Conservation (phyloP, 2,797 vertebrate species). For the Scolopax bukidnonensis region DNA sequence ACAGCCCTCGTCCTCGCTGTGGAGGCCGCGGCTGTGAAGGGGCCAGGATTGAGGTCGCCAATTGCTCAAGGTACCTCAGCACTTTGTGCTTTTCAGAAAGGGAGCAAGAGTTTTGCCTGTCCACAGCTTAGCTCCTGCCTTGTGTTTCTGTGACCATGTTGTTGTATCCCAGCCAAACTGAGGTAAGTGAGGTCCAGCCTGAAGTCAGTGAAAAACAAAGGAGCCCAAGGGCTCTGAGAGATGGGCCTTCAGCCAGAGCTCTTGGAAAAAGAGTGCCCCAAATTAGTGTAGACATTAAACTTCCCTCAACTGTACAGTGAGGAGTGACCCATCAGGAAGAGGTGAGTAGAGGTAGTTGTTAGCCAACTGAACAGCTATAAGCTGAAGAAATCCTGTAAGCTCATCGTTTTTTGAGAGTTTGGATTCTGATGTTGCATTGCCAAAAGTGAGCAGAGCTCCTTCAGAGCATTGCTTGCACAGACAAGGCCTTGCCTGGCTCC, state of each 20-base stretch:
- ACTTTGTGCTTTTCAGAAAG: neutral
- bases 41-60: conserved; percentile 91
- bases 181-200: neutral
- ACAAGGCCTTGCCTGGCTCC: neutral
- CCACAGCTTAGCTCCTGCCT: neutral
- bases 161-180: neutral
- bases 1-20: conserved; percentile 89
- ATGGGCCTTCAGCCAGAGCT: neutral
- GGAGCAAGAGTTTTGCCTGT: neutral
- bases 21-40: conserved; percentile 90
- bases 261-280: neutral
- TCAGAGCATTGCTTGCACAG: neutral
- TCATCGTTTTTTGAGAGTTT: neutral
- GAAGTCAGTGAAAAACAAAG: neutral
- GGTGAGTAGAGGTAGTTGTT: neutral
- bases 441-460: neutral
- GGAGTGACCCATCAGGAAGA: neutral
- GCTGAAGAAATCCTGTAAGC: neutral
- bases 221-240: neutral
- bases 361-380: neutral
- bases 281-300: neutral
- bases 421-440: neutral
- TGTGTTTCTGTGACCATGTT: neutral
- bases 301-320: neutral
- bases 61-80: conserved; percentile 90